Conservation (phyloP, 2,888 invertebrate species). For the Orthosia gothica region DNA sequence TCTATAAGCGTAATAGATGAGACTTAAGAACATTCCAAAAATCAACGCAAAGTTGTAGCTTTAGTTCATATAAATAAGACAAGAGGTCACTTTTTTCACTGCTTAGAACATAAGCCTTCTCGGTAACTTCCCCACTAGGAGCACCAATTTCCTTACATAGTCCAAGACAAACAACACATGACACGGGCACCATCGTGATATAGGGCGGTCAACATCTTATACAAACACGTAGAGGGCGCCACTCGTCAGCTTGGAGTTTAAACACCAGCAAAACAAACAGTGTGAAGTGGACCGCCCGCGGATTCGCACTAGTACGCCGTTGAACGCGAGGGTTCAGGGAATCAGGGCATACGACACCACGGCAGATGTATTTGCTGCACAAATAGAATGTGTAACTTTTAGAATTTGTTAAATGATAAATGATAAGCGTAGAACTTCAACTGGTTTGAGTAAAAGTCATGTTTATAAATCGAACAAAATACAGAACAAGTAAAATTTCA, state of each 20-base stretch:
- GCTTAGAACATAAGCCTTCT: not conserved
- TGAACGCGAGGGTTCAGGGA: constrained; percentile 71
- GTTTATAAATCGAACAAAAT: too few species aligned
- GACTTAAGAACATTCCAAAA: not conserved
- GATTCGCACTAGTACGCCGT: constrained; percentile 80
- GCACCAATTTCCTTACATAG: constrained; percentile 44
- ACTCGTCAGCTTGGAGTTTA: constrained; percentile 76
- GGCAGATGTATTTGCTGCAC: constrained; percentile 55
- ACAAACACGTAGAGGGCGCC: constrained; percentile 67
- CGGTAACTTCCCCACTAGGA: constrained; percentile 3
- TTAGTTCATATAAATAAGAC: not conserved
- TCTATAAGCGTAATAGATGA: not conserved
- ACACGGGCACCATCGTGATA: constrained; percentile 54
- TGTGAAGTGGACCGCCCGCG: constrained; percentile 81
- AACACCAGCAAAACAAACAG: constrained; percentile 86
- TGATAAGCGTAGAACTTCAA: too few species aligned
- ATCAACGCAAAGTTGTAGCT: not conserved
- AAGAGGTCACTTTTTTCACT: not conserved
- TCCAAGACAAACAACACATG: constrained; percentile 52
- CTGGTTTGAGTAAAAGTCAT: too few species aligned
- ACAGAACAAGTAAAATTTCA: too few species aligned
- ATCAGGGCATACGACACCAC: constrained; percentile 71
- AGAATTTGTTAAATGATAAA: too few species aligned
- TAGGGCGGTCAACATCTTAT: constrained; percentile 63
- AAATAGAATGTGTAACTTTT: constrained; percentile 69